Evolutionary conservation across 2,113 vertebrate genomes (phyloP).

Genomic region (Callopanchax toddi): DNA sequence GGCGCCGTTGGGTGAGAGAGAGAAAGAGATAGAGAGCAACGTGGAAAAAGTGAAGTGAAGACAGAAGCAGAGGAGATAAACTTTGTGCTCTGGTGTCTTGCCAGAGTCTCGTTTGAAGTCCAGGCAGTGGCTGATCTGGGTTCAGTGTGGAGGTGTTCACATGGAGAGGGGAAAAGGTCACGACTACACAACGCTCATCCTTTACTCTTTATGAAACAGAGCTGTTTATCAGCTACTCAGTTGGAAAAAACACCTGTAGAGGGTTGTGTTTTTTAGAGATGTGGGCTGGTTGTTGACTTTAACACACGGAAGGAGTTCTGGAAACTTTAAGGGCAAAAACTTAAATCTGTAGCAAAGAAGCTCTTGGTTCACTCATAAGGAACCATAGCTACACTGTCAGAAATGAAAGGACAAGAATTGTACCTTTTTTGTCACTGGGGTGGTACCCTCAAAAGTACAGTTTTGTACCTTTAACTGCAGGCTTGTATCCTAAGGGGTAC

Average conservation of each 20-base stretch:
- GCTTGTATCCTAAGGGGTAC: too few relatives aligned
- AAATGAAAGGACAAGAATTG: too few relatives aligned
- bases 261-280: neutral
- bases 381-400: too few relatives aligned
- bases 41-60: conserved; percentile 25
- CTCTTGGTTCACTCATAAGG: too few relatives aligned
- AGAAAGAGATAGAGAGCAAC: neutral
- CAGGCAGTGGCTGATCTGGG: conserved; percentile 39
- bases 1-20: neutral
- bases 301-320: conserved; percentile 5
- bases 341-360: too few relatives aligned
- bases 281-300: neutral
- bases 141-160: conserved; percentile 52
- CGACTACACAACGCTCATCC: conserved; percentile 28
- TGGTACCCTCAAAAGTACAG: conserved; percentile 6
- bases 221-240: conserved; percentile 29
- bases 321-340: conserved; percentile 11
- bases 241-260: conserved; percentile 2
- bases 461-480: too few relatives aligned
- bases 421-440: too few relatives aligned
- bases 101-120: conserved; percentile 48
- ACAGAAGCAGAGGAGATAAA: conserved; percentile 12
- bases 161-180: conserved; percentile 50
- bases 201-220: conserved; percentile 26
- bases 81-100: conserved; percentile 11